Evolutionary conservation across 2,113 vertebrate species (phyloP).

Genomic region (Odocoileus virginianus): DNA sequence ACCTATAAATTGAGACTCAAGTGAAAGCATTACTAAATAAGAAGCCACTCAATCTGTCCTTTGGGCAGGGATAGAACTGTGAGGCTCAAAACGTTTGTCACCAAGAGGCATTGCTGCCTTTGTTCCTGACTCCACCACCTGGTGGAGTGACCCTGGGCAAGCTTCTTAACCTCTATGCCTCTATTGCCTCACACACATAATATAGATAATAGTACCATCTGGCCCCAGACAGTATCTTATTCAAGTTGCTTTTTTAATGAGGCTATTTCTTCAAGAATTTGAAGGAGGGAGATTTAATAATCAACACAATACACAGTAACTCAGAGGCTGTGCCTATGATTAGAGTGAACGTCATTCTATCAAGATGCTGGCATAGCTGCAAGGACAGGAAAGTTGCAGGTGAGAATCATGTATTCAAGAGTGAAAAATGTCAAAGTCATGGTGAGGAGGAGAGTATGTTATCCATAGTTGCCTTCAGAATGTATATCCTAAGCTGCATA

Average conservation of each 20-base stretch:
- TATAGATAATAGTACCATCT: background rate
- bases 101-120: background rate
- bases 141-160: background rate
- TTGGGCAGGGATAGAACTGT: background rate
- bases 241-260: background rate
- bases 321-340: background rate
- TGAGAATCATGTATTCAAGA: background rate
- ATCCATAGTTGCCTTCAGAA: background rate
- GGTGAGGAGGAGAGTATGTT: background rate
- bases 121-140: background rate
- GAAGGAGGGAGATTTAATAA: background rate
- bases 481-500: background rate
- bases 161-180: background rate
- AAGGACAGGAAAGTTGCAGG: background rate
- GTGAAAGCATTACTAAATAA: background rate
- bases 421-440: background rate
- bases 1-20: background rate
- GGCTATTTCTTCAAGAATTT: background rate
- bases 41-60: background rate
- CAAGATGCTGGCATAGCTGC: background rate
- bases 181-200: background rate
- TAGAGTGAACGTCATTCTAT: background rate
- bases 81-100: background rate
- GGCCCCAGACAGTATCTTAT: background rate
- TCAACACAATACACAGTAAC: background rate